These are phyloP conservation scores for Ancistrus triradiatus DNA, from an alignment of 2,113 vertebrate species.

Conservation along the genomic window DNA sequence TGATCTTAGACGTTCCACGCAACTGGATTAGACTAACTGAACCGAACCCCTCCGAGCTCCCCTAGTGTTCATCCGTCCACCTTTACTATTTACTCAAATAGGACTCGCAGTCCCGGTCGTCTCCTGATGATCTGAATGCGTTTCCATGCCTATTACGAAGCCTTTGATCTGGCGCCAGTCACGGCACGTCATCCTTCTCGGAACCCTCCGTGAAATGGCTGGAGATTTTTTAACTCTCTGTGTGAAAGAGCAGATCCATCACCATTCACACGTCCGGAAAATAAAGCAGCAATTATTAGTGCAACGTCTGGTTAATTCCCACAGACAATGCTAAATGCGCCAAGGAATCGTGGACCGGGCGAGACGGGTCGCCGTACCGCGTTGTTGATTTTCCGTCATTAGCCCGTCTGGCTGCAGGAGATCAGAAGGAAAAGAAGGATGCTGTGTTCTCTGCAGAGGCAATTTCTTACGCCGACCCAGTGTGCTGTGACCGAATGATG, in stretches of 20 bases:
- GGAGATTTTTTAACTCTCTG: background rate
- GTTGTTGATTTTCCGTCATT: background rate
- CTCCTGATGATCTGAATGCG: constrained; percentile 58
- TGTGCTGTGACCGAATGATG: constrained; percentile 32
- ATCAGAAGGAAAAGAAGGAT: constrained; percentile 42
- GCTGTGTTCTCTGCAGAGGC: background rate
- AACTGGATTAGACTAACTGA: background rate
- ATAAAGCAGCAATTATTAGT: constrained; percentile 45
- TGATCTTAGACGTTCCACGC: background rate
- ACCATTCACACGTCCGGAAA: constrained; percentile 4
- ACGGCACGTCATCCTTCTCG: background rate
- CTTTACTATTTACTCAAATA: constrained; percentile 48
- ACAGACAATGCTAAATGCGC: constrained; percentile 47
- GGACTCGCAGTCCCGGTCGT: background rate
- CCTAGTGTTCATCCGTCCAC: background rate
- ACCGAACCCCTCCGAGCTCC: background rate
- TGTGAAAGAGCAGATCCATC: background rate
- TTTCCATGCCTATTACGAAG: constrained; percentile 50
- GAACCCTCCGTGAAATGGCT: background rate
- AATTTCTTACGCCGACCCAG: constrained; percentile 13
- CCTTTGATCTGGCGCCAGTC: constrained; percentile 55
- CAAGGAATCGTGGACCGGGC: constrained; percentile 29
- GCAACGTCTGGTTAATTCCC: constrained; percentile 49
- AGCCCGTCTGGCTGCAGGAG: constrained; percentile 16
- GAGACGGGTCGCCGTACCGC: background rate